Evolutionary conservation across 1,140 invertebrate genomes (phyloP).

Genomic region (Pollicipes pollicipes): DNA sequence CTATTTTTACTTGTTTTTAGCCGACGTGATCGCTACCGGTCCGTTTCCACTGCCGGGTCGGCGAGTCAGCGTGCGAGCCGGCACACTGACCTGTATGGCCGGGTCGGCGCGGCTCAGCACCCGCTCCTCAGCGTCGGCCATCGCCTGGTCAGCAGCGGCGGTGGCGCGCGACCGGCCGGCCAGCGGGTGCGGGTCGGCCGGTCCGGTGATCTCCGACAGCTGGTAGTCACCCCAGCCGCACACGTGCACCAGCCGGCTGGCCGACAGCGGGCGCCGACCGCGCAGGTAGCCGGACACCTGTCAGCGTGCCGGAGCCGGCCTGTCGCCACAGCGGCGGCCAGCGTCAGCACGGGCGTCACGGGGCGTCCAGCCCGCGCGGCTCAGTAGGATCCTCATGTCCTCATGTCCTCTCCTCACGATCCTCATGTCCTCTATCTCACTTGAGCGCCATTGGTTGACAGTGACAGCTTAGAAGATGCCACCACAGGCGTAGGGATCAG

Average conservation of each 20-base stretch:
- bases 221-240: constrained; percentile 83
- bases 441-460: neutral
- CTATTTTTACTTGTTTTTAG: too few species aligned
- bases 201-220: constrained; percentile 75
- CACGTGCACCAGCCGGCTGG: constrained; percentile 74
- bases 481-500: neutral
- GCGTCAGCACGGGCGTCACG: neutral
- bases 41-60: too few species aligned
- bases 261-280: constrained; percentile 51
- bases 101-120: constrained; percentile 47
- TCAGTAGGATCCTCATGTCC: neutral
- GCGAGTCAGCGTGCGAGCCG: too few species aligned
- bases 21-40: neutral
- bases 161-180: too few species aligned
- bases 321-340: constrained; percentile 15
- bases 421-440: too few species aligned
- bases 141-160: neutral
- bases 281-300: constrained; percentile 69
- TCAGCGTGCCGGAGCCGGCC: constrained; percentile 45
- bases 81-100: constrained; percentile 32
- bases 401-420: too few species aligned
- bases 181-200: neutral
- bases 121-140: constrained; percentile 24
- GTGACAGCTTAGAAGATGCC: neutral
- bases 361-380: neutral